phyloP scores from a whole-genome alignment of 1,140 invertebrate species.

The Aphidius gifuensis region DNA sequence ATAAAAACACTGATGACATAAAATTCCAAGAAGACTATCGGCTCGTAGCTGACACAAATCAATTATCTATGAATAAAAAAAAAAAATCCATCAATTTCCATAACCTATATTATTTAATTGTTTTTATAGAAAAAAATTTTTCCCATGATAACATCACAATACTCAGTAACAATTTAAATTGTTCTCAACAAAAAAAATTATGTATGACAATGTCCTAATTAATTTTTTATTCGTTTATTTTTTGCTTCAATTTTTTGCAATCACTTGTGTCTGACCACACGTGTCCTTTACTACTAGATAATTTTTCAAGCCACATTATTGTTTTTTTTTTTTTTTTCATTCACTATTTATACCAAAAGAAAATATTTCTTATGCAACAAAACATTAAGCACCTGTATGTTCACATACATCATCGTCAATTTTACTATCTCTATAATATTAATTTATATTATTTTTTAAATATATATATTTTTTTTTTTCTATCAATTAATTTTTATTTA shows the following conservation, averaged over 20 bases:
- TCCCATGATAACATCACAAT: too few species aligned
- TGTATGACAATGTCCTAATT: neutral
- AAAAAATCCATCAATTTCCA: too few species aligned
- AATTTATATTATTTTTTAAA: conserved; percentile 2
- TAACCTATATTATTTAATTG: too few species aligned
- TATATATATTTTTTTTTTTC: neutral
- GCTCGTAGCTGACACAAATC: too few species aligned
- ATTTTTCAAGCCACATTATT: neutral
- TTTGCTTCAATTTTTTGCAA: neutral
- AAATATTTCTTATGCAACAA: conserved; percentile 18
- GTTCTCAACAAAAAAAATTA: too few species aligned
- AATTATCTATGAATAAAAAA: too few species aligned
- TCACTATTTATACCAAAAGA: neutral
- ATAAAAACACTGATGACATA: too few species aligned
- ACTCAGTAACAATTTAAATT: too few species aligned
- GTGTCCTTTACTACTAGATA: conserved; percentile 7
- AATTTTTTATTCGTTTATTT: neutral
- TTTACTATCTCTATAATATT: neutral
- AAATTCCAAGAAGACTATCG: neutral
- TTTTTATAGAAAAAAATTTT: too few species aligned
- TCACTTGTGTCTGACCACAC: neutral
- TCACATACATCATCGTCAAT: conserved; percentile 6
- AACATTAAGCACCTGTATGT: conserved; percentile 12
- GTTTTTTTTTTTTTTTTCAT: neutral
- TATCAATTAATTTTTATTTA: neutral